A percentile compares a stretch with the other conserved stretches of the same genome.
phyloP scores from a whole-genome alignment of 2,113 vertebrate genomes.

The Psephotus haematonotus region DNA sequence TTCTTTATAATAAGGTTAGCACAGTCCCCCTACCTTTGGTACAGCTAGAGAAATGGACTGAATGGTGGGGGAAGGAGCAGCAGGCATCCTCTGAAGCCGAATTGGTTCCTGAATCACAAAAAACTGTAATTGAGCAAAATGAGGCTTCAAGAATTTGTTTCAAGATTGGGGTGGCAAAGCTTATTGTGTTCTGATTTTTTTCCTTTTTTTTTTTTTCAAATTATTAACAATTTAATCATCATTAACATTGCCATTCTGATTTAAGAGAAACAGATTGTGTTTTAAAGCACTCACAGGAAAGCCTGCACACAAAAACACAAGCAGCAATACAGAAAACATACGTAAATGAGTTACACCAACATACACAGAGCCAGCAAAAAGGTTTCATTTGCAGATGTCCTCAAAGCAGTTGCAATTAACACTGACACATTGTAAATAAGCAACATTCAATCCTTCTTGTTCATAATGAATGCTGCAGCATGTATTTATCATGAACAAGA shows the following conservation, averaged over 20 bases:
- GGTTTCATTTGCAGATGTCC: background rate
- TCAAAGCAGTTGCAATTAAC: slow-evolving; percentile 13
- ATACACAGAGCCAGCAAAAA: background rate
- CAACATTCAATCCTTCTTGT: background rate
- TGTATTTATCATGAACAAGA: background rate
- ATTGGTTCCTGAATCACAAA: slow-evolving; percentile 81
- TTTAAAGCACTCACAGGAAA: slow-evolving; percentile 60
- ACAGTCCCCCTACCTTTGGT: slow-evolving; percentile 85
- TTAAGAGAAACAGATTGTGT: background rate
- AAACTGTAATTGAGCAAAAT: slow-evolving; percentile 66
- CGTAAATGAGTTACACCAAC: slow-evolving; percentile 27
- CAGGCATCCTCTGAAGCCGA: slow-evolving; percentile 76
- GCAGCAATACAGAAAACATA: slow-evolving; percentile 1
- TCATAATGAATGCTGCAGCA: background rate
- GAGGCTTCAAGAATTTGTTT: slow-evolving; percentile 52
- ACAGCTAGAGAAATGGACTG: slow-evolving; percentile 81
- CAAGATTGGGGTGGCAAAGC: slow-evolving; percentile 4
- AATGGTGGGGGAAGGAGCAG: slow-evolving; percentile 78
- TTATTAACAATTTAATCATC: background rate
- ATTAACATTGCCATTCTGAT: background rate
- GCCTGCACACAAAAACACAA: slow-evolving; percentile 65
- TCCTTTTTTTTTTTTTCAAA: background rate
- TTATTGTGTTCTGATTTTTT: background rate
- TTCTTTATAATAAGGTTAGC: slow-evolving; percentile 35
- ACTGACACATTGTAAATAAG: background rate